Evolutionary conservation across 2,797 vertebrate species (phyloP).

Genomic region (Coregonus sp.): DNA sequence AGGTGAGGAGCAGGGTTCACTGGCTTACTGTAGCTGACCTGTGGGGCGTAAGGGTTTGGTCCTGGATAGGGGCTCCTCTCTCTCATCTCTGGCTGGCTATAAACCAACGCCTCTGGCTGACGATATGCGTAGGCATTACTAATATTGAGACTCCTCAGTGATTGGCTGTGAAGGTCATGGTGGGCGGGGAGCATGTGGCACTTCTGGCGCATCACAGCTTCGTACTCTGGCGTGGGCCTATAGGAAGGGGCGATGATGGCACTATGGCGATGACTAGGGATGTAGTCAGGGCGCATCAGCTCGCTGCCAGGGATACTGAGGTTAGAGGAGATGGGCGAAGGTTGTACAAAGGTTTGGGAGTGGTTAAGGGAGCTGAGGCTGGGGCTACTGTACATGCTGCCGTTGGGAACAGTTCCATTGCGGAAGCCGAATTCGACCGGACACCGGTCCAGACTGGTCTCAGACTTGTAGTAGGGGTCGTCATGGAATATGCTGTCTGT

Average conservation of each 20-base stretch:
- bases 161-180: slow-evolving; percentile 90
- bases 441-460: slow-evolving; percentile 89
- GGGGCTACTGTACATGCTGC: slow-evolving; percentile 93
- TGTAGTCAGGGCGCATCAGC: slow-evolving; percentile 92
- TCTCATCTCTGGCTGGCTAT: slow-evolving; percentile 94
- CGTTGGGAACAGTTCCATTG: slow-evolving; percentile 88
- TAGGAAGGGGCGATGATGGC: slow-evolving; percentile 96
- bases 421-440: slow-evolving; percentile 82
- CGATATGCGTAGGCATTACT: slow-evolving; percentile 90
- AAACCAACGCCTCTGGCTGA: slow-evolving; percentile 89
- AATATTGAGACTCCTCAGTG: slow-evolving; percentile 92
- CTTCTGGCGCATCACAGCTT: slow-evolving; percentile 94
- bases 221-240: slow-evolving; percentile 93
- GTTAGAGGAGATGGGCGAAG: slow-evolving; percentile 93
- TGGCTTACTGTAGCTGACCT: slow-evolving; percentile 82
- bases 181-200: slow-evolving; percentile 76
- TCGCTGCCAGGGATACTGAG: slow-evolving; percentile 93
- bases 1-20: slow-evolving; percentile 79
- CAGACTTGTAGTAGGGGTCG: slow-evolving; percentile 90
- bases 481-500: slow-evolving; percentile 95
- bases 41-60: slow-evolving; percentile 69
- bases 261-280: slow-evolving; percentile 92
- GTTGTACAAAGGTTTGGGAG: slow-evolving; percentile 89
- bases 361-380: slow-evolving; percentile 93
- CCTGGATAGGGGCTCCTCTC: slow-evolving; percentile 84